Evolutionary conservation across 1,140 invertebrate genomes (phyloP).

Genomic region (Eurosta solidaginis): DNA sequence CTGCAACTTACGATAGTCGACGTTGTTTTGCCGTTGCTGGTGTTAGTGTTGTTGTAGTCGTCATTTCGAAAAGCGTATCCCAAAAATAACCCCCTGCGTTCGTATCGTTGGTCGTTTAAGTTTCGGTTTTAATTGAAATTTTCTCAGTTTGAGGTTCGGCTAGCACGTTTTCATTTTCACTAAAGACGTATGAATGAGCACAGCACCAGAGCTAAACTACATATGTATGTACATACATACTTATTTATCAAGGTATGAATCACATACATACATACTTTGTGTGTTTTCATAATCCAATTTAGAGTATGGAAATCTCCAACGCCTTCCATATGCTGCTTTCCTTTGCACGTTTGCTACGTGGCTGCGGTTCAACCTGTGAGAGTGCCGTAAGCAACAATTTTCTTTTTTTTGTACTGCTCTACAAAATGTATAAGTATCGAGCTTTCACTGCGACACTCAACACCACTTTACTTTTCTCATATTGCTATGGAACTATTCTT

Average conservation of each 20-base stretch:
- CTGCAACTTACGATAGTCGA: too few relatives aligned
- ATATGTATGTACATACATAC: not conserved
- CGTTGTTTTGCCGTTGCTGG: not conserved
- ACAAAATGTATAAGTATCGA: too few relatives aligned
- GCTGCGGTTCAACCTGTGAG: not conserved
- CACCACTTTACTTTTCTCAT: too few relatives aligned
- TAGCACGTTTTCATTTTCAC: not conserved
- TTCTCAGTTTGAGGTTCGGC: not conserved
- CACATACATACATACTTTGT: not conserved
- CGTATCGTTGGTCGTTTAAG: conserved; percentile 4
- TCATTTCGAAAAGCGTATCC: conserved; percentile 32
- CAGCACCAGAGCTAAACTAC: too few relatives aligned
- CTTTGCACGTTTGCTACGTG: not conserved
- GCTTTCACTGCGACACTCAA: too few relatives aligned
- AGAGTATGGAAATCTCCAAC: not conserved
- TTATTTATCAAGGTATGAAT: not conserved
- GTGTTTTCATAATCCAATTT: not conserved
- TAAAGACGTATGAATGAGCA: not conserved
- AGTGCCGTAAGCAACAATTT: not conserved
- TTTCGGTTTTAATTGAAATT: conserved; percentile 4
- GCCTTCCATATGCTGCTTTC: not conserved
- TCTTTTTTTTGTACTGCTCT: too few relatives aligned
- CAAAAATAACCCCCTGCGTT: conserved; percentile 39
- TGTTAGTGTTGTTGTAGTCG: not conserved
- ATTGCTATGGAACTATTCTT: too few relatives aligned